Conservation (phyloP, 2,888 invertebrate genomes). For the Prenolepis imparis region DNA sequence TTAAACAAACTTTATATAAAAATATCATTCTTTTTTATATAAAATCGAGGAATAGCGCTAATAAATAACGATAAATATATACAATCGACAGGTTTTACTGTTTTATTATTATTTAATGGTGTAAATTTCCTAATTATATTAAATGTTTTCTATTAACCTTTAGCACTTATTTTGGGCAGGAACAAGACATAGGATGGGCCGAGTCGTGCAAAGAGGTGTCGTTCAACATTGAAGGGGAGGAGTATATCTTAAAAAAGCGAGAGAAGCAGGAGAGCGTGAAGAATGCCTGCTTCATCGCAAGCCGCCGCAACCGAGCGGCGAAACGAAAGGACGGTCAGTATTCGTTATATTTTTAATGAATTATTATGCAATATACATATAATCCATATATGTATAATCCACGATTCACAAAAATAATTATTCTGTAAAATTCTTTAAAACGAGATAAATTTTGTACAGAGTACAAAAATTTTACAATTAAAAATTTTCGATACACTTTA, state of each 20-base stretch:
- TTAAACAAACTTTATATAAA: too few relatives aligned
- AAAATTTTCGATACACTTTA: background rate
- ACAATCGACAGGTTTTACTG: background rate
- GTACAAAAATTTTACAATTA: background rate
- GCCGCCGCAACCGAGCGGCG: conserved; percentile 84
- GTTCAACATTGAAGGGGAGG: conserved; percentile 80
- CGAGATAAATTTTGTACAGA: background rate
- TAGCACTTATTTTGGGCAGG: conserved; percentile 74
- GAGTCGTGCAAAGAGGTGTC: conserved; percentile 78
- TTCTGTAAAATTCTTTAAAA: conserved; percentile 3
- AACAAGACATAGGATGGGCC: conserved; percentile 83
- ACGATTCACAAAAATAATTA: background rate
- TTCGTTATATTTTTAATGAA: background rate
- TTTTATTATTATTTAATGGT: background rate
- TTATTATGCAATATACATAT: background rate
- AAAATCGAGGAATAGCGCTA: too few relatives aligned
- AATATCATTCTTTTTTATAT: too few relatives aligned
- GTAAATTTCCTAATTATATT: background rate
- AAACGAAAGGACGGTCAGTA: conserved; percentile 83
- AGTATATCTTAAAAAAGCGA: conserved; percentile 73
- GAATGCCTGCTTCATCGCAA: conserved; percentile 84
- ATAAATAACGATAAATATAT: too few relatives aligned
- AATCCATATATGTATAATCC: too few relatives aligned
- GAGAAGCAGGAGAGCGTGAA: conserved; percentile 75
- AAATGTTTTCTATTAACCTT: conserved; percentile 24